Conservation (phyloP, 1,140 invertebrate species). For the Drepana arcuata region DNA sequence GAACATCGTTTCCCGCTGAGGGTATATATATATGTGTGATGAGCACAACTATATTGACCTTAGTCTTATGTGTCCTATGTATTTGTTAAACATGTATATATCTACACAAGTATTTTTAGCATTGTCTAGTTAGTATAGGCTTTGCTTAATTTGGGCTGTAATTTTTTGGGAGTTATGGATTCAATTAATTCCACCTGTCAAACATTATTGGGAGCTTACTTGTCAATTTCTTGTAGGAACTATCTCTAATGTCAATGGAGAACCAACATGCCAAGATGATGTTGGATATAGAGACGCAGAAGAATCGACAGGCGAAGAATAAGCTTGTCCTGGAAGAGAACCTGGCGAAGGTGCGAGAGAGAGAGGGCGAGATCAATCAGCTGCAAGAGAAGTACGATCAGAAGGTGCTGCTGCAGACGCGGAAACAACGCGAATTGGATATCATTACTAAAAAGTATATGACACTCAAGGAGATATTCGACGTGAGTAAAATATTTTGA, state of each 20-base stretch:
- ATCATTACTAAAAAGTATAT: constrained; percentile 72
- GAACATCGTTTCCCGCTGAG: too few relatives aligned
- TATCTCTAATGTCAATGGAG: constrained; percentile 75
- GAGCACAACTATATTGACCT: too few relatives aligned
- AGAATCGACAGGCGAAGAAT: constrained; percentile 56
- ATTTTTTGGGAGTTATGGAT: too few relatives aligned
- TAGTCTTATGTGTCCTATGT: too few relatives aligned
- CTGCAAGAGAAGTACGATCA: constrained; percentile 72
- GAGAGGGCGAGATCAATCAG: constrained; percentile 60
- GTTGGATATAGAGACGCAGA: constrained; percentile 75
- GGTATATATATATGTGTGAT: too few relatives aligned
- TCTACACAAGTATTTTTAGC: too few relatives aligned
- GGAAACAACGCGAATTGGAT: constrained; percentile 72
- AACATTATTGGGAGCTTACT: too few relatives aligned
- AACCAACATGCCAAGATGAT: constrained; percentile 75
- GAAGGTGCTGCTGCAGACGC: constrained; percentile 51
- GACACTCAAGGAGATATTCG: constrained; percentile 65
- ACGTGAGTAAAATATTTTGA: too few relatives aligned
- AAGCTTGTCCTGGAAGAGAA: constrained; percentile 39
- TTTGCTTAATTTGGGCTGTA: too few relatives aligned
- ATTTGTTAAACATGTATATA: too few relatives aligned
- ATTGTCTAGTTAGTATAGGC: too few relatives aligned
- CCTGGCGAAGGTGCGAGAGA: constrained; percentile 43
- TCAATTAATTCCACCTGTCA: too few relatives aligned
- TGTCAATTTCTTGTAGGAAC: constrained; percentile 61